Percentiles rank a stretch among this genome's conserved stretches.
Conservation (phyloP, 2,113 vertebrate genomes). For the Lota lota region DNA sequence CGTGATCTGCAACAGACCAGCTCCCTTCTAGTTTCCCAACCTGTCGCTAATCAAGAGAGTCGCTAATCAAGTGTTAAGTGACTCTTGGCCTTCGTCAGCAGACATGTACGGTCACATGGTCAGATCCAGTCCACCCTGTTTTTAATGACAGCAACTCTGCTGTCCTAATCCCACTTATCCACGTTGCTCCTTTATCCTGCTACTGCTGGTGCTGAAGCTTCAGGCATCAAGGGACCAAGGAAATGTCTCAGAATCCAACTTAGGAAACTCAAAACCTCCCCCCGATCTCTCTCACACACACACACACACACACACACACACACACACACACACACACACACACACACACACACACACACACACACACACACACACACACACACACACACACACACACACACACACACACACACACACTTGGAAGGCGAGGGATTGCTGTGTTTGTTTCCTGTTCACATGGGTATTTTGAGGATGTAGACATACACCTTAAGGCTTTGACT, state of each 20-base stretch:
- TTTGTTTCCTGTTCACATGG: too few species aligned
- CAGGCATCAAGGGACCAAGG: neutral
- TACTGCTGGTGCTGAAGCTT: too few species aligned
- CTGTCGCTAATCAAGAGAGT: too few species aligned
- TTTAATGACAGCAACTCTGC: too few species aligned
- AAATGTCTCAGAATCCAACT: neutral
- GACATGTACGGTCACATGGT: too few species aligned
- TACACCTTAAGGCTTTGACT: neutral
- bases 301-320: constrained; percentile 1
- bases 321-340: neutral
- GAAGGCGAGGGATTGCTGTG: neutral
- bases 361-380: neutral
- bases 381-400: neutral
- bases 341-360: neutral
- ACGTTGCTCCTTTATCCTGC: too few species aligned
- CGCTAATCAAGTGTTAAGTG: too few species aligned
- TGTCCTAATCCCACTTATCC: too few species aligned
- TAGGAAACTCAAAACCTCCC: neutral
- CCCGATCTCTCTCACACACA: neutral
- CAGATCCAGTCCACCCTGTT: too few species aligned
- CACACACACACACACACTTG: neutral
- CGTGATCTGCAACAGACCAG: too few species aligned
- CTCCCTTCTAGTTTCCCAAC: too few species aligned
- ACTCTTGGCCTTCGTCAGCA: too few species aligned
- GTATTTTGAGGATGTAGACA: neutral